A percentile compares a stretch with the other conserved stretches of the same genome.
Conservation (phyloP, 2,113 vertebrate genomes). For the Calcarius ornatus region DNA sequence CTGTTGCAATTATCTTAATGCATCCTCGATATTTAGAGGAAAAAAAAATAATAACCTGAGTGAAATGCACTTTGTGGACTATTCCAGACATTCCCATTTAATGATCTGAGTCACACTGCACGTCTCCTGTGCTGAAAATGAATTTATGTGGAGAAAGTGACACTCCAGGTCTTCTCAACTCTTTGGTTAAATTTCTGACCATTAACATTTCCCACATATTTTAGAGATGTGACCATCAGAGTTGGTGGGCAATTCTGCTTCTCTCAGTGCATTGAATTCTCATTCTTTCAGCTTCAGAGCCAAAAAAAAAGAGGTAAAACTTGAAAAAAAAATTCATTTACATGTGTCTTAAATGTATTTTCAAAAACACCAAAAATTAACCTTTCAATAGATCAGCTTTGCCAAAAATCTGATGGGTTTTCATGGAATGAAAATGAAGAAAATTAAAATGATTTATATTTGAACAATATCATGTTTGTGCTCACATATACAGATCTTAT, state of each 20-base stretch:
- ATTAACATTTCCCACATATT: not conserved
- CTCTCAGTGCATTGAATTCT: not conserved
- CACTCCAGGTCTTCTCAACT: not conserved
- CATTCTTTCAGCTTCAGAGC: not conserved
- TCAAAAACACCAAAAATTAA: not conserved
- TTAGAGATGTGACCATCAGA: not conserved
- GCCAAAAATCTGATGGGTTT: not conserved
- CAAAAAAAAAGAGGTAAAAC: not conserved
- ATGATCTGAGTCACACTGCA: not conserved
- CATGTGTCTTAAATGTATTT: not conserved
- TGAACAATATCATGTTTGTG: not conserved
- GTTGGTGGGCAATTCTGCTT: not conserved
- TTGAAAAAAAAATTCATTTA: not conserved
- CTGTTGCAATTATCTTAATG: constrained; percentile 64
- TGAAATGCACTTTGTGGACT: constrained; percentile 38
- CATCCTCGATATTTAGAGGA: constrained; percentile 24
- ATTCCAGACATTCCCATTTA: constrained; percentile 17
- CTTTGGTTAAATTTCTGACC: not conserved
- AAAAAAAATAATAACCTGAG: not conserved
- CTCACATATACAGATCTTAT: not conserved
- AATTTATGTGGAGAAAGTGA: not conserved
- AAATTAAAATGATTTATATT: not conserved
- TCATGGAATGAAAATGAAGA: not conserved
- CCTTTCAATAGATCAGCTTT: not conserved
- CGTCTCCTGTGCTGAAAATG: not conserved